phyloP scores from a whole-genome alignment of 2,888 invertebrate genomes.

The Tortrix viridana region DNA sequence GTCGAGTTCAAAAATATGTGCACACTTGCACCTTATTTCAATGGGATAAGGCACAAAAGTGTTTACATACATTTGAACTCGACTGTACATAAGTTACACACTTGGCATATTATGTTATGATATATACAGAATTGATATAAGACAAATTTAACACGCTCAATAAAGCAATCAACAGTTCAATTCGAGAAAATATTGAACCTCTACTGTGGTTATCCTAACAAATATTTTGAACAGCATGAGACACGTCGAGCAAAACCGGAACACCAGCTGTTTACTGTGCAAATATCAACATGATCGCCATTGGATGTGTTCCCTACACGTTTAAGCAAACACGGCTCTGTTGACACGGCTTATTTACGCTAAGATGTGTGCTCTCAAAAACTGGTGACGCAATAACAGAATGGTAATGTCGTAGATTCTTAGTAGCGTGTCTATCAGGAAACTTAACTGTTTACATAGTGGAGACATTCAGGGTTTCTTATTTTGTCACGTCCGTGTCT shows the following conservation, averaged over 20 bases:
- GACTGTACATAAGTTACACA: too few species aligned
- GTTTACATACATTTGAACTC: too few species aligned
- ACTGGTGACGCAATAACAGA: conserved; percentile 24
- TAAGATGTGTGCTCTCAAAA: conserved; percentile 27
- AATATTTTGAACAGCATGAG: neutral
- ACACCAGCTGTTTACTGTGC: conserved; percentile 1
- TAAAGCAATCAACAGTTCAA: too few species aligned
- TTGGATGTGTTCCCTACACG: conserved; percentile 19
- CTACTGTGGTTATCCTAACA: too few species aligned
- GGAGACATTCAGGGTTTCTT: neutral
- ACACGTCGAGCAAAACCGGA: conserved; percentile 18
- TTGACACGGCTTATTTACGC: conserved; percentile 32
- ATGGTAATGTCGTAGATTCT: conserved; percentile 7
- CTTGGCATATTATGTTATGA: too few species aligned
- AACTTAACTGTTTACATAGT: conserved; percentile 8
- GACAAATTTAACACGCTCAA: too few species aligned
- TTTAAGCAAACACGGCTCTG: conserved; percentile 14
- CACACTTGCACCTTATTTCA: too few species aligned
- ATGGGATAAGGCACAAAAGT: too few species aligned
- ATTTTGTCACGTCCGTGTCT: neutral
- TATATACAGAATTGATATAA: too few species aligned
- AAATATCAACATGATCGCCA: conserved; percentile 13
- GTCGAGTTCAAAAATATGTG: too few species aligned
- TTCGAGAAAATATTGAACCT: too few species aligned
- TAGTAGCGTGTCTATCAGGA: conserved; percentile 6